Percentiles rank a stretch among this genome's conserved stretches.
These are phyloP conservation scores for Calyptomena viridis DNA, from an alignment of 2,113 vertebrate species.

Conservation along the genomic window DNA sequence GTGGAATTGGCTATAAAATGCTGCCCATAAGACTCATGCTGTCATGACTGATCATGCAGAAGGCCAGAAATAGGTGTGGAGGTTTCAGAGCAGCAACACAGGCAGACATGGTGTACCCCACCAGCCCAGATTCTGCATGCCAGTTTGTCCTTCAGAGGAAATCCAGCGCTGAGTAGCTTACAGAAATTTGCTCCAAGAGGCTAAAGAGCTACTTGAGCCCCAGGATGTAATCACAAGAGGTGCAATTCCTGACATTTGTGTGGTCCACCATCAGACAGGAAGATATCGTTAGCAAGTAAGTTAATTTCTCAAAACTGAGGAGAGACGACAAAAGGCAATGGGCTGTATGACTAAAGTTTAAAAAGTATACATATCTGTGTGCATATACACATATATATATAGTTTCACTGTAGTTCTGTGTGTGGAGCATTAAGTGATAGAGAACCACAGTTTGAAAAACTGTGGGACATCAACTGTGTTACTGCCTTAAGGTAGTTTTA, in stretches of 20 bases:
- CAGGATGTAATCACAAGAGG: background rate
- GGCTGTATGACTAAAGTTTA: background rate
- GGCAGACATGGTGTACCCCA: background rate
- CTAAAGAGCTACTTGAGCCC: background rate
- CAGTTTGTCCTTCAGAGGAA: background rate
- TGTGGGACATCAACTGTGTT: background rate
- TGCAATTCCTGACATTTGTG: background rate
- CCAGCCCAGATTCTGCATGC: background rate
- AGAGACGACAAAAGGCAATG: background rate
- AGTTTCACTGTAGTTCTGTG: background rate
- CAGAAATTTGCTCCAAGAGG: background rate
- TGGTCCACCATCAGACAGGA: background rate
- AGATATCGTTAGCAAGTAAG: background rate
- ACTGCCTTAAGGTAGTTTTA: background rate
- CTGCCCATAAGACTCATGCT: background rate
- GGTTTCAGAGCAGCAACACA: background rate
- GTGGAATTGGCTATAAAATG: background rate
- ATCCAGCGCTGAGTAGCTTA: background rate
- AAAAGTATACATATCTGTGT: background rate
- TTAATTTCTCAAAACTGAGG: background rate
- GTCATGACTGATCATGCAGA: background rate
- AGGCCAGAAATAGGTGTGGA: background rate
- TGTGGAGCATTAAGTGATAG: background rate
- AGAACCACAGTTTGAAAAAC: background rate
- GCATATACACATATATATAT: background rate